These are phyloP conservation scores for Petrophora chlorosata DNA, from an alignment of 2,888 invertebrate genomes.

Conservation along the genomic window DNA sequence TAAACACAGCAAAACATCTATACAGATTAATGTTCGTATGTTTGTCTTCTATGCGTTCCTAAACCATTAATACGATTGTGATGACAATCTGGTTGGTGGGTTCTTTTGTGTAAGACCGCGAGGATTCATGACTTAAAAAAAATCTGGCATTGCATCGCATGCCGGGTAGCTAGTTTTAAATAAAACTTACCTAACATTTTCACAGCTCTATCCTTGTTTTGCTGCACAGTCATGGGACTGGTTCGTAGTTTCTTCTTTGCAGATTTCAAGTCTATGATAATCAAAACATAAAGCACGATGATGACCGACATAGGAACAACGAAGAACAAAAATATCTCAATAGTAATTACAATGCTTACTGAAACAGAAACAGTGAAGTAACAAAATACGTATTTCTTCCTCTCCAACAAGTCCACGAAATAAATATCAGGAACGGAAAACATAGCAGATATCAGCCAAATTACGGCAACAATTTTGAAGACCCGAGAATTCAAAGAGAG, in stretches of 20 bases:
- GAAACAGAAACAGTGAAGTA: conserved; percentile 57
- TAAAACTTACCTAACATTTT: conserved; percentile 89
- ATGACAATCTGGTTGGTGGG: too few species aligned
- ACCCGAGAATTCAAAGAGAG: conserved; percentile 91
- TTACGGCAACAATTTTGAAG: conserved; percentile 86
- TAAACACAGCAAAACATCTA: too few species aligned
- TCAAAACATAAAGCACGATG: conserved; percentile 90
- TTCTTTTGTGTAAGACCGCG: too few species aligned
- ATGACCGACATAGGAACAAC: conserved; percentile 92
- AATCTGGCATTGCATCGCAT: too few species aligned
- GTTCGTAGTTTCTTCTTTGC: conserved; percentile 81
- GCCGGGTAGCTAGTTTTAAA: too few species aligned
- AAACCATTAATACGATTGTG: too few species aligned
- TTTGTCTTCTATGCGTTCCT: too few species aligned
- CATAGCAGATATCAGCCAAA: conserved; percentile 90
- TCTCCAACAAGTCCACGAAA: conserved; percentile 63
- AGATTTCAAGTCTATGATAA: conserved; percentile 87
- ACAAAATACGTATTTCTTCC: conserved; percentile 65
- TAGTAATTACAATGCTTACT: conserved; percentile 65
- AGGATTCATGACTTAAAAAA: too few species aligned
- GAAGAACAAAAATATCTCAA: conserved; percentile 91
- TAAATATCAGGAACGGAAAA: conserved; percentile 87
- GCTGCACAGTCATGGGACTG: conserved; percentile 69
- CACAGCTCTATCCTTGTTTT: conserved; percentile 85
- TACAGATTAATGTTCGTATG: too few species aligned